Base-by-base conservation (phyloP, 2,888 invertebrate species). In the Smittia sp. region DNA sequence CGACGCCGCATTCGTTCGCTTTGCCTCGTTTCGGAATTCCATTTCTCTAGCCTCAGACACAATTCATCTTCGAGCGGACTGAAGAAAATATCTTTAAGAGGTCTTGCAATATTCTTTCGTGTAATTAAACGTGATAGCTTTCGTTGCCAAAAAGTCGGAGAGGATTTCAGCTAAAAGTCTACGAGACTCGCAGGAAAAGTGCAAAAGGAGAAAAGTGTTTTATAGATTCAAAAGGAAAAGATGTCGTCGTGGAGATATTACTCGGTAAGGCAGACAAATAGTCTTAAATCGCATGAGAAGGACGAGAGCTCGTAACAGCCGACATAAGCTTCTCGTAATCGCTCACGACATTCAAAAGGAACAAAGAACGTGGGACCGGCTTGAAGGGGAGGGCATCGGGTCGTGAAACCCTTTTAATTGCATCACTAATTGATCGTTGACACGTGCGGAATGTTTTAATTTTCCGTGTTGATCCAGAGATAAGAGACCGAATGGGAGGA, bases 221-320 rank as follows among this genome's bases (percentile, higher is more conserved):
- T 63, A 1, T 25, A 22, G 13, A 27, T 22, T 58, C 20, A 6
- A 18, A 63, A 63, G 27, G 25, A 25, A 72, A 72, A 27, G 27
- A 72, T 72, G 72, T 52, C 72, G 32, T 72, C 72, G 25, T 72
- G 72, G 72, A 72, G 72, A 72, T 62, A 72, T 38, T 62, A 72
- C 20, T 72, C 62, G 72, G 72, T 72, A 58, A 72, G 72, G 24
- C 7, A 27, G 25, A 27, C 63, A 27, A 46, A 46, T 46, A 6
- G 15, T n/a, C 11, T 15, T 2, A n/a, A 11, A 46, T 39, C 39
- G 39, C 39, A 7, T 13, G 7, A 9, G 7, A 46, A 46, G 2
- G n/a, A 58, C 18, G 58, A 13, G 22, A 46, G 11, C 18, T 58
- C 46, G 2, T 58, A 58, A 58, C 22, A 22, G 46, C 11, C 46